Conservation (phyloP, 1,140 invertebrate species). For the Gryllus bimaculatus region DNA sequence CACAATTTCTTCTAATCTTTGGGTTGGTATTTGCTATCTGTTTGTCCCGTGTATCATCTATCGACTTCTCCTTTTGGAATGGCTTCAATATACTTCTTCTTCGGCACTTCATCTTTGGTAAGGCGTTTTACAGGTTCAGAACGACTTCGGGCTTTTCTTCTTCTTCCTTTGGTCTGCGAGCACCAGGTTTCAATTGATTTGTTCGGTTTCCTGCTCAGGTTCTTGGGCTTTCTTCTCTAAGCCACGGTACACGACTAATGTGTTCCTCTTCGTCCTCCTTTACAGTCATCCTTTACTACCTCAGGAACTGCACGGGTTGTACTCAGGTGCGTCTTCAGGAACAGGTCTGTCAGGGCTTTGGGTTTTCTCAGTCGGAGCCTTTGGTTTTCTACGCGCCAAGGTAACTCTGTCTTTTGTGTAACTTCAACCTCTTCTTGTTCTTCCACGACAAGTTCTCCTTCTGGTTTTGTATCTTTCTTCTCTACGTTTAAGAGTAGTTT, state of each 20-base stretch:
- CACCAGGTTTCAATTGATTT: slow-evolving; percentile 22
- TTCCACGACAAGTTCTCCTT: slow-evolving; percentile 24
- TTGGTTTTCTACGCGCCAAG: slow-evolving; percentile 20
- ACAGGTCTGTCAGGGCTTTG: slow-evolving; percentile 9
- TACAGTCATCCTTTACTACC: neutral
- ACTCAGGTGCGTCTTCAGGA: neutral
- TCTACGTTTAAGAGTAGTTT: slow-evolving; percentile 23
- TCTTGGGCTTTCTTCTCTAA: slow-evolving; percentile 29
- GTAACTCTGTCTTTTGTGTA: slow-evolving; percentile 18
- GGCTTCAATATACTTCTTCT: slow-evolving; percentile 26
- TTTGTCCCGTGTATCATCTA: slow-evolving; percentile 25
- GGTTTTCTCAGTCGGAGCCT: slow-evolving; percentile 10
- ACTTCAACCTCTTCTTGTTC: slow-evolving; percentile 29
- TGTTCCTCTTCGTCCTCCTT: slow-evolving; percentile 18
- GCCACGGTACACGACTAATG: slow-evolving; percentile 12
- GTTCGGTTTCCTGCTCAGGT: slow-evolving; percentile 23
- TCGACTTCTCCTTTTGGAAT: slow-evolving; percentile 26
- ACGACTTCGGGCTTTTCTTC: slow-evolving; percentile 23
- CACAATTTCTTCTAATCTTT: neutral
- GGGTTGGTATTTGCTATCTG: neutral
- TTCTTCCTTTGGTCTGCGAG: slow-evolving; percentile 29
- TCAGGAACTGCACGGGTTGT: neutral
- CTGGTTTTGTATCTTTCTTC: slow-evolving; percentile 29
- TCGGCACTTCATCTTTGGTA: slow-evolving; percentile 26
- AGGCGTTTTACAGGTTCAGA: slow-evolving; percentile 25